Base-by-base conservation (phyloP, 1,140 invertebrate genomes). In the Drosophila burlai region DNA sequence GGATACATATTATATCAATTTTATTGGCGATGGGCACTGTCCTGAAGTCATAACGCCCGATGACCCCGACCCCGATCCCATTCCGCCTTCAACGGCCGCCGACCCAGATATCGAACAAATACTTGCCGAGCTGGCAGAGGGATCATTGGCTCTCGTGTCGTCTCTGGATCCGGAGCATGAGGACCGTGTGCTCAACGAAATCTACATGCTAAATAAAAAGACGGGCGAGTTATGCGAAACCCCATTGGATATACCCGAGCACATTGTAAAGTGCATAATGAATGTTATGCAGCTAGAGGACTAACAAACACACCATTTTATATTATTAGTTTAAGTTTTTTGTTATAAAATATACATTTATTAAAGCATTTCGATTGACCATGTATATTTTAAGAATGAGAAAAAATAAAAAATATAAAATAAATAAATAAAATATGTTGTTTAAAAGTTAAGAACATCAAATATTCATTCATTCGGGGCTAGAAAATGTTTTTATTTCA, bases 71-170 rank as follows among this genome's bases (percentile, higher is more conserved):
- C 50, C 63, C 16, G 54, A 34, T 26, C 47, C 34, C 47, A 55
- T 16, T 52, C 46, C 4, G 15, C 62, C 71, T 21, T 7, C 65
- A 36, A 59, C 85, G 3, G 76, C 68, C 2, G 24, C 24, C 24
- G 91, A 92, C 50, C 68, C 79, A 38, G 83, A 87, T 36, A 89
- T 92, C 42, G 81, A 92, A 78, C 78, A 87, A 83, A 92, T 92
- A 55, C 45, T 92, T 36, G 62, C 68, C 3, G 80, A 91, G 45
- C 79, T 93, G 34, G 76, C 82, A 4, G 83, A 93, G 29, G 93
- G 93, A 34, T 92, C 93, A 3, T 69, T 94, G 64, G 92, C 93
- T 26, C 76, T 94, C n/a, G 92, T 93, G 1, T 86, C 90, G 7
- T 92, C 92, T 24, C 40, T 91, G 47, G 83, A 87, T 65, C 63